phyloP scores from a whole-genome alignment of 2,888 invertebrate genomes.

The Oligia latruncula region DNA sequence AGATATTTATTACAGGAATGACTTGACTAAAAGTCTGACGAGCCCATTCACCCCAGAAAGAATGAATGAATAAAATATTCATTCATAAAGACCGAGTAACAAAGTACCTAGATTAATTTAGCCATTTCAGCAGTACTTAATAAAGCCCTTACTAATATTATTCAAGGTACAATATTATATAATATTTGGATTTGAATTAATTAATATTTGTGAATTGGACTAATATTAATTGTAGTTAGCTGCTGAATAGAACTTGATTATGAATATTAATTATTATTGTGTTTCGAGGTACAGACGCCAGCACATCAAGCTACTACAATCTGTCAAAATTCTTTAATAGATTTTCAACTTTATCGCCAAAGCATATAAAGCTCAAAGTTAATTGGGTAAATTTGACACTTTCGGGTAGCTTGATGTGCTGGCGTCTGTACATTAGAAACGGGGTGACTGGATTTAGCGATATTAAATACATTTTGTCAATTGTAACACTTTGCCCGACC shows the following conservation, averaged over 20 bases:
- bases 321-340: too few species aligned
- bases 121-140: not conserved
- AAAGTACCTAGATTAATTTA: not conserved
- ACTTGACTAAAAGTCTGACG: not conserved
- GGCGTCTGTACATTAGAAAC: too few species aligned
- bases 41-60: not conserved
- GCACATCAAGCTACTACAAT: too few species aligned
- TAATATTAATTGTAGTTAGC: slow-evolving; percentile 12
- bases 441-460: not conserved
- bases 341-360: too few species aligned
- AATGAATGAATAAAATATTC: slow-evolving; percentile 1
- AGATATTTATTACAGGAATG: not conserved
- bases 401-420: too few species aligned
- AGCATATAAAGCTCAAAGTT: too few species aligned
- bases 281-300: too few species aligned
- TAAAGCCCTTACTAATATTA: slow-evolving; percentile 9
- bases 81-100: not conserved
- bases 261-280: slow-evolving; percentile 24
- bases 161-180: slow-evolving; percentile 18
- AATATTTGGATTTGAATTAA: not conserved
- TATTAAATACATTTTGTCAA: not conserved
- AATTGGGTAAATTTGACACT: too few species aligned
- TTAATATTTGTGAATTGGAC: not conserved
- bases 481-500: not conserved
- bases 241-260: too few species aligned